Percentiles rank a stretch among this genome's conserved stretches.
Evolutionary conservation across 2,113 vertebrate species (phyloP).

Genomic region (Gavialis gangeticus): DNA sequence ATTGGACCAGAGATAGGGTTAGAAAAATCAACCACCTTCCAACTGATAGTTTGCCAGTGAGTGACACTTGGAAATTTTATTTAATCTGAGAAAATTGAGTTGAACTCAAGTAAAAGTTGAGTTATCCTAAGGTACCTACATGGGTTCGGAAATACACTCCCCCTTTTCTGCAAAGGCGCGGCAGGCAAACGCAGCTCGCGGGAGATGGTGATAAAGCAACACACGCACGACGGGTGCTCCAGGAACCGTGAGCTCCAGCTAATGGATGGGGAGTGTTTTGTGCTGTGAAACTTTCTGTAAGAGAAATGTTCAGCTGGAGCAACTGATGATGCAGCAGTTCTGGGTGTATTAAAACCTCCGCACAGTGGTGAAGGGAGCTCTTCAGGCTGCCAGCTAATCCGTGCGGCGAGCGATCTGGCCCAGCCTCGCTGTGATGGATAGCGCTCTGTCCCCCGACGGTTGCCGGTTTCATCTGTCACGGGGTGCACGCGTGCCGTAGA

Average conservation of each 20-base stretch:
- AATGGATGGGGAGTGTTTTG: not conserved
- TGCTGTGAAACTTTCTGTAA: rapidly evolving
- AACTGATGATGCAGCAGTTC: not conserved
- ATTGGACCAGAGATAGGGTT: slow-evolving; percentile 93
- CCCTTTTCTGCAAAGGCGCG: rapidly evolving
- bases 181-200: rapidly evolving
- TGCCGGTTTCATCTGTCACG: rapidly evolving
- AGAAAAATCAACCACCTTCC: slow-evolving; percentile 87
- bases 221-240: rapidly evolving
- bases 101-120: slow-evolving; percentile 84
- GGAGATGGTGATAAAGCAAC: rapidly evolving
- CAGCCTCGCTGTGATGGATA: rapidly evolving
- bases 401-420: not conserved
- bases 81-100: slow-evolving; percentile 93
- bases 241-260: not conserved
- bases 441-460: not conserved
- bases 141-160: not conserved
- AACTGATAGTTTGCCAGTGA: slow-evolving; percentile 84
- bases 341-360: not conserved
- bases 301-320: not conserved
- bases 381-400: not conserved
- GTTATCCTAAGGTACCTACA: slow-evolving; percentile 73
- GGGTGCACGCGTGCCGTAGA: rapidly evolving
- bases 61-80: slow-evolving; percentile 91
- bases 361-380: not conserved